Percentiles rank a stretch among this genome's conserved stretches.
These are phyloP conservation scores for Bergia sp. DNA, from an alignment of 92 coral and sea anemone genomes.

Conservation along the genomic window DNA sequence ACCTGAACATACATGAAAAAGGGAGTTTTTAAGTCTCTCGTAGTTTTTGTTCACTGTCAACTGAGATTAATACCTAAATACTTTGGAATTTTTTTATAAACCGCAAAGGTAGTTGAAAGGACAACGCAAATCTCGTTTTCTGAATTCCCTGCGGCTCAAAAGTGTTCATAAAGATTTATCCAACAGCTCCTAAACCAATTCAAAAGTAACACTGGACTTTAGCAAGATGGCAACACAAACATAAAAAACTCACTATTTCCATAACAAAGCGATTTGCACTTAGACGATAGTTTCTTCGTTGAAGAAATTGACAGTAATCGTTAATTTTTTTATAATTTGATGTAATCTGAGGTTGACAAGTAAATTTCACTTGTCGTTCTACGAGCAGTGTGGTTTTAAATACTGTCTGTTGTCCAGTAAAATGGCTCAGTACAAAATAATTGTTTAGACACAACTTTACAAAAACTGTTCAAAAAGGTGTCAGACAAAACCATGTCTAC, in stretches of 20 bases:
- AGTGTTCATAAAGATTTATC: too few species aligned
- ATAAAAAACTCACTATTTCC: background rate
- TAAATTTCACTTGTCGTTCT: background rate
- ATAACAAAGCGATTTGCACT: background rate
- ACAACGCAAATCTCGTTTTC: too few species aligned
- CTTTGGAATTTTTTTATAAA: too few species aligned
- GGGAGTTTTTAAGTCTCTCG: too few species aligned
- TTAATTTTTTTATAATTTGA: background rate
- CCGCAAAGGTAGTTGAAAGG: too few species aligned
- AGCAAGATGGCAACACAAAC: too few species aligned
- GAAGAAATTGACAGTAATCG: background rate
- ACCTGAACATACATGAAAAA: too few species aligned
- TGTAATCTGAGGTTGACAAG: background rate
- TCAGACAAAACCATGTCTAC: background rate
- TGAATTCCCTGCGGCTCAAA: too few species aligned
- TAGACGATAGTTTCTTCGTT: background rate
- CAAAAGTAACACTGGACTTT: too few species aligned
- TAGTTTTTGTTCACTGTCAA: too few species aligned
- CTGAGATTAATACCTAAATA: too few species aligned
- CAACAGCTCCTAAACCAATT: background rate
- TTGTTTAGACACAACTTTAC: background rate
- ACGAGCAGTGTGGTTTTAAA: background rate
- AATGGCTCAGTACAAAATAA: background rate
- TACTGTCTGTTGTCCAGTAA: background rate
- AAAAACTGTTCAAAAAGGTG: background rate